These are phyloP conservation scores for Zaprionus inermis DNA, from an alignment of 1,140 invertebrate species.

Conservation along the genomic window DNA sequence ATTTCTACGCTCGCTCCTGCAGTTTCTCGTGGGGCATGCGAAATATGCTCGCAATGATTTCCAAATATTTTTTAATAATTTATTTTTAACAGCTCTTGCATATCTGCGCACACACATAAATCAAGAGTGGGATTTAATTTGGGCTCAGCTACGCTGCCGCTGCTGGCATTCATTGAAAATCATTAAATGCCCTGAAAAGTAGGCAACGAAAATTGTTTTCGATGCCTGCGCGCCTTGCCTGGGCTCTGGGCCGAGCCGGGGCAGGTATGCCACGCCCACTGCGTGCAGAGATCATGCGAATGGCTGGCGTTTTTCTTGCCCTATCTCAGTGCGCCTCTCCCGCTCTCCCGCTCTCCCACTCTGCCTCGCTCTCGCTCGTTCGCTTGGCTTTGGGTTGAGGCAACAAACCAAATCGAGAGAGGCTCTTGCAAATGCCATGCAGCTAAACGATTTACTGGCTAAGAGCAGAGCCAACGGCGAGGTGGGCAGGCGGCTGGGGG, in stretches of 20 bases:
- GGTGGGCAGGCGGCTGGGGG: background rate
- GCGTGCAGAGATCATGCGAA: constrained; percentile 45
- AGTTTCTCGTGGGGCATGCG: background rate
- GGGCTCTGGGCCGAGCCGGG: background rate
- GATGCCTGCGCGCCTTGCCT: background rate
- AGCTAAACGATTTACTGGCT: constrained; percentile 55
- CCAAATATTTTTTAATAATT: constrained; percentile 32
- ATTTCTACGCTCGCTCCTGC: background rate
- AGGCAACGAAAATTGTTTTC: constrained; percentile 24
- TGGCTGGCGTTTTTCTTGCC: background rate
- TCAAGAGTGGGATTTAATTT: constrained; percentile 16
- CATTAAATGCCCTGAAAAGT: constrained; percentile 19
- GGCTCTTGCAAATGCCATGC: constrained; percentile 39
- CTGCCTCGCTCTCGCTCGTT: background rate
- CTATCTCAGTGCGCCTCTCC: background rate
- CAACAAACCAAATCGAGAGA: constrained; percentile 46
- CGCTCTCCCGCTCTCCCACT: background rate
- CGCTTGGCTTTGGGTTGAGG: background rate
- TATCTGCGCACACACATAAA: constrained; percentile 30
- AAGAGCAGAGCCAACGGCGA: constrained; percentile 7
- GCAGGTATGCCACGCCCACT: constrained; percentile 21
- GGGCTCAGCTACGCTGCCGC: background rate
- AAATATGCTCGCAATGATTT: constrained; percentile 7
- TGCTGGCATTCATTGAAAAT: constrained; percentile 24
- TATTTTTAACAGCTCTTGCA: constrained; percentile 19